A percentile compares a stretch with the other conserved stretches of the same genome.
Conservation (phyloP, 2,888 invertebrate species). For the Sicus ferrugineus region DNA sequence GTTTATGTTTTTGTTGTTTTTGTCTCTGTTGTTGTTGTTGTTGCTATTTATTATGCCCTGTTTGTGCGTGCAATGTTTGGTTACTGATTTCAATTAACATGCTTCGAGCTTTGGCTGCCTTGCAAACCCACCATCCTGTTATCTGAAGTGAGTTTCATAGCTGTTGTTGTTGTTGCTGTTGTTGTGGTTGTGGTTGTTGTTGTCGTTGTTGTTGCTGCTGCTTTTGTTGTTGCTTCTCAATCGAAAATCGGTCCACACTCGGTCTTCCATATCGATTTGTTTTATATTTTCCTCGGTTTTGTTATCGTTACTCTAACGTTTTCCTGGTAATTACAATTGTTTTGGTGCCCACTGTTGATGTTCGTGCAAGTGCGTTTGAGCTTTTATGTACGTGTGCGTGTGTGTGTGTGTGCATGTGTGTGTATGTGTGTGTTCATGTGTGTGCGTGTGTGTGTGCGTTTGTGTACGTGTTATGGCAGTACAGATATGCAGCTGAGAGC, state of each 20-base stretch:
- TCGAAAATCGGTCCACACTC: neutral
- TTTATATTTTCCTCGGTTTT: neutral
- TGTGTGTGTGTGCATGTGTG: neutral
- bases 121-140: too few relatives aligned
- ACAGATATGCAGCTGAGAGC: too few relatives aligned
- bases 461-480: too few relatives aligned
- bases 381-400: neutral
- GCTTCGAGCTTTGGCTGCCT: slow-evolving; percentile 28
- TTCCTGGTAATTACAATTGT: neutral
- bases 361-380: too few relatives aligned
- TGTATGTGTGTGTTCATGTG: neutral
- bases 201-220: neutral
- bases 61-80: slow-evolving; percentile 1
- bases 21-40: neutral
- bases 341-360: too few relatives aligned
- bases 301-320: neutral
- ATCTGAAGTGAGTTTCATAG: slow-evolving; percentile 1
- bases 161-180: neutral
- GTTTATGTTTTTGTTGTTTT: neutral
- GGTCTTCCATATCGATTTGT: neutral
- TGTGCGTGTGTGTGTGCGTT: too few relatives aligned
- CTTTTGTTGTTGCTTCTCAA: neutral
- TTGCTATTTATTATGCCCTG: slow-evolving; percentile 15
- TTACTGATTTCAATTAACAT: slow-evolving; percentile 41
- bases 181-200: neutral